Evolutionary conservation across 2,888 invertebrate species (phyloP), one percentile per base, ranked within the genome.

Genomic region (Oscheius onirici): DNA sequence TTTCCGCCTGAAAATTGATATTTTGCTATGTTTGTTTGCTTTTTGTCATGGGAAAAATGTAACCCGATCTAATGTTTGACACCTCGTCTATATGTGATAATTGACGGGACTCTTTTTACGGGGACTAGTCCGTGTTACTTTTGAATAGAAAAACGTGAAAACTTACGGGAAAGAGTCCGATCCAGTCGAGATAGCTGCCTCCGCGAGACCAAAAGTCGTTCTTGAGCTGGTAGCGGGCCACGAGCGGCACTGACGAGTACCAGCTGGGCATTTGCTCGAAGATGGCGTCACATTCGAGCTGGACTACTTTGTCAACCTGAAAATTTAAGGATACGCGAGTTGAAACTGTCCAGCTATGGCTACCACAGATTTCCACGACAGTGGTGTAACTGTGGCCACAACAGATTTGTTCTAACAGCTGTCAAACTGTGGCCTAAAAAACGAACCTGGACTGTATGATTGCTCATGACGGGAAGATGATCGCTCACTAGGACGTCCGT

Each of bases 141-240:
- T 46, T 46, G 46, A 11, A 5, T 46, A 8, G 3, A 55, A 26
- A 22, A 26, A 17, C 15, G 26, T 11, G 41, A 40, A 22, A 40
- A 34, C 69, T 43, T 43, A 77, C 76, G 46, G 81, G 79, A 43
- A 76, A 79, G 3, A 83, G 67, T 3, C 82, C 80, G 26, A 85
- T 71, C 85, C 85, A 85, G 58, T 85, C 85, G 34, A 75, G 71
- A 71, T 80, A 82, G 28, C 83, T 80, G 26, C 84, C 83, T 28
- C 73, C 58, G 20, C 71, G 57, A n/a, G 72, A 69, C 78, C 83
- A 85, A 28, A 73, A 84, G 24, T 71, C 55, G 10, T 52, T 26
- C 51, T 69, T 55, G 44, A 77, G 65, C 44, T 74, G 75, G 49
- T 81, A 82, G 52, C 83, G 76, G 54, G 78, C 81, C 10, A 80